Percentiles rank a stretch among this genome's conserved stretches.
Evolutionary conservation across 1,140 invertebrate genomes (phyloP).

Genomic region (Camponotus floridanus): DNA sequence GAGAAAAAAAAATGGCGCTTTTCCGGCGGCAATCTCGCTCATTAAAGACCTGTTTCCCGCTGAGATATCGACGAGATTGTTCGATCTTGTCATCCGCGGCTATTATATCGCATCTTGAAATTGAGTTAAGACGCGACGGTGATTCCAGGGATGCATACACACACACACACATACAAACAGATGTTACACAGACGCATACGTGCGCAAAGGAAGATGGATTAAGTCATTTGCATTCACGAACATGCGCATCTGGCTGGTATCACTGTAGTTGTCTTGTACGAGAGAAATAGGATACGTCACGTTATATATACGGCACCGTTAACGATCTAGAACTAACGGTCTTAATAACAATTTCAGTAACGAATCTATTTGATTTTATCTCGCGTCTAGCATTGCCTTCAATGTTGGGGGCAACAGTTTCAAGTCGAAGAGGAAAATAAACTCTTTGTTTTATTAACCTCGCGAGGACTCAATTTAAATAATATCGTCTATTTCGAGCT

Average conservation of each 20-base stretch:
- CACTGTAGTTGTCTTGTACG: slow-evolving; percentile 38
- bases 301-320: neutral
- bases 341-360: neutral
- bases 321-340: neutral
- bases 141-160: neutral
- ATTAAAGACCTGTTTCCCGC: slow-evolving; percentile 1
- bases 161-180: too few species aligned
- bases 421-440: neutral
- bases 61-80: slow-evolving; percentile 39
- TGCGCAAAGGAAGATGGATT: slow-evolving; percentile 45
- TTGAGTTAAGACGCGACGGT: slow-evolving; percentile 43
- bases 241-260: slow-evolving; percentile 38
- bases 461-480: too few species aligned
- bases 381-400: neutral
- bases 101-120: slow-evolving; percentile 42
- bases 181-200: neutral
- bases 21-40: neutral
- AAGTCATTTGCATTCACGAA: slow-evolving; percentile 57
- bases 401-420: neutral
- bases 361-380: neutral
- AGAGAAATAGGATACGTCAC: slow-evolving; percentile 21
- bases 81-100: slow-evolving; percentile 9
- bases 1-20: slow-evolving; percentile 45
- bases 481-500: too few species aligned
- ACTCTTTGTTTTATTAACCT: neutral